Conservation (phyloP, 2,888 invertebrate genomes). For the Sepiola atlantica region DNA sequence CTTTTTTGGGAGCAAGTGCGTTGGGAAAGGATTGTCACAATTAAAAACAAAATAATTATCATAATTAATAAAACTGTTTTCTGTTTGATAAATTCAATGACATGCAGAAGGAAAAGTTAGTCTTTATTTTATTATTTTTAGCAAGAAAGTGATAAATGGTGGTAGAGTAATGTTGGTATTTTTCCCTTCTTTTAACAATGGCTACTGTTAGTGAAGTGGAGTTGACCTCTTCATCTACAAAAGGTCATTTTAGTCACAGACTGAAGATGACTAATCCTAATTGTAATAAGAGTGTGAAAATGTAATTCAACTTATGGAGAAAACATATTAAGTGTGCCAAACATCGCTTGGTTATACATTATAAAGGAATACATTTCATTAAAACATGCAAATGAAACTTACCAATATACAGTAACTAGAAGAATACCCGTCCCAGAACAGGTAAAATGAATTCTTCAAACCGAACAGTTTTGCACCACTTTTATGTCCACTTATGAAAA, state of each 20-base stretch:
- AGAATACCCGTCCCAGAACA: too few relatives aligned
- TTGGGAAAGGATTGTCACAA: not conserved
- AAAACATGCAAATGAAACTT: too few relatives aligned
- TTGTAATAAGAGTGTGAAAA: not conserved
- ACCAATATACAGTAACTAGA: too few relatives aligned
- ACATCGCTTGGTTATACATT: not conserved
- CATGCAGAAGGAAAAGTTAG: not conserved
- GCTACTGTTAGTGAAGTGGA: not conserved
- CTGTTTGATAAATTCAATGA: not conserved
- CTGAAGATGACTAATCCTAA: not conserved
- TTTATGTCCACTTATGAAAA: too few relatives aligned
- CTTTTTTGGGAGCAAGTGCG: not conserved
- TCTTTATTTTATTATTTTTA: not conserved
- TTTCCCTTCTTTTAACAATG: not conserved
- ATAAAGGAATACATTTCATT: too few relatives aligned
- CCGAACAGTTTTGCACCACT: too few relatives aligned
- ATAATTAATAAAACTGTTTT: not conserved
- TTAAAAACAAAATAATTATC: not conserved
- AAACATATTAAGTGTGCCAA: not conserved
- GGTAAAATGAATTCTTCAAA: too few relatives aligned
- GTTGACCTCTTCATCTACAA: not conserved
- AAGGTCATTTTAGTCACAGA: not conserved
- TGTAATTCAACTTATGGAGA: not conserved
- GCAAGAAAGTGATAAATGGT: not conserved
- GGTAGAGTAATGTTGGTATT: not conserved